These are phyloP conservation scores for Anthopleura sola DNA, from an alignment of 64 coral and sea anemone species.

Conservation along the genomic window DNA sequence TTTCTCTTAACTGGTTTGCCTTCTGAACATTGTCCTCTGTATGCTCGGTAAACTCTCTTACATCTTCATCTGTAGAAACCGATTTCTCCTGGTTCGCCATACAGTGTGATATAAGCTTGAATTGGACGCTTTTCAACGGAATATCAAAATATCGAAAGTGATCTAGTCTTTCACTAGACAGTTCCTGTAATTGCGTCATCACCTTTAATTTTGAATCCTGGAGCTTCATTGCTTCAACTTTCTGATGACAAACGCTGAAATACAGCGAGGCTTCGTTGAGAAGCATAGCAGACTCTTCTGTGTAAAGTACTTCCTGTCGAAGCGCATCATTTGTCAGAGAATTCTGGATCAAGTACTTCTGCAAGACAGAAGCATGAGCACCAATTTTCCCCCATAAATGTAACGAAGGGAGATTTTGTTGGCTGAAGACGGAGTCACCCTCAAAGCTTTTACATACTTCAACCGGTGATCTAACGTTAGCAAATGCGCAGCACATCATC, in stretches of 20 bases:
- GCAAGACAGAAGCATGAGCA: constrained; percentile 13
- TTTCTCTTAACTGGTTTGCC: constrained; percentile 46
- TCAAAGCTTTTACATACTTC: too few species aligned
- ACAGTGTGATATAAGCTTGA: constrained; percentile 72
- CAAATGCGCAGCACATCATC: constrained; percentile 36
- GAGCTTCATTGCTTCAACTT: constrained; percentile 55
- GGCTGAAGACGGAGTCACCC: too few species aligned
- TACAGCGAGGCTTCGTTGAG: constrained; percentile 63
- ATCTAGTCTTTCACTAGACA: background rate
- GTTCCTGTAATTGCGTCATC: constrained; percentile 35
- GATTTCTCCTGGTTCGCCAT: constrained; percentile 21
- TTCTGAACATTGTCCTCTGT: background rate
- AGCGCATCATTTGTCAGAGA: background rate
- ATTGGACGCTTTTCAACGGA: constrained; percentile 3
- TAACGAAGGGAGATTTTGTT: background rate
- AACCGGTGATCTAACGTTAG: constrained; percentile 16
- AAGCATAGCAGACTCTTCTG: constrained; percentile 48
- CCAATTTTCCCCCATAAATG: constrained; percentile 11
- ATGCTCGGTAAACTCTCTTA: background rate
- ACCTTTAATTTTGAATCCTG: constrained; percentile 54
- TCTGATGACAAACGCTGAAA: constrained; percentile 57
- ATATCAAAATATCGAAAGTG: constrained; percentile 51
- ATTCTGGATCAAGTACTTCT: constrained; percentile 4
- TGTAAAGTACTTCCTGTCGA: constrained; percentile 40
- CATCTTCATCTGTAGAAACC: background rate